Evolutionary conservation across 2,888 invertebrate species (phyloP).

Genomic region (Trichacis sp.): DNA sequence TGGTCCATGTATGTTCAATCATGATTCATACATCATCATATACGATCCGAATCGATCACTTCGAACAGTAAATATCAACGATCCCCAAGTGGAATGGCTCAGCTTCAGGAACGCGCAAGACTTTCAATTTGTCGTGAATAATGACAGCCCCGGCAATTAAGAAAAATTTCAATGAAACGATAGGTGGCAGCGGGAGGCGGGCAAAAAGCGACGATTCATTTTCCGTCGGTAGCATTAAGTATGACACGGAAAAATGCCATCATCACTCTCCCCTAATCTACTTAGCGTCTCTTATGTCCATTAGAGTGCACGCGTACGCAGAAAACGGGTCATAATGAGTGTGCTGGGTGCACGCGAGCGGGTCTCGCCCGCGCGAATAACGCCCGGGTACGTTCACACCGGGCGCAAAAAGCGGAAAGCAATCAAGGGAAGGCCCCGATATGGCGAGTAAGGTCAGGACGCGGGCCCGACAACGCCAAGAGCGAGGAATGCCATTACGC

Average conservation of each 20-base stretch:
- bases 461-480: conserved; percentile 53
- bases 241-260: conserved; percentile 24
- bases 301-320: conserved; percentile 44
- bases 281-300: conserved; percentile 51
- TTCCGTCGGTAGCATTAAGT: not conserved
- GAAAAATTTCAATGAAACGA: not conserved
- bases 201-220: no score
- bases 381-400: conserved; percentile 38
- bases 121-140: not conserved
- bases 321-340: conserved; percentile 37
- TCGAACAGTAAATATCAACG: no score
- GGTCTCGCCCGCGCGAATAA: no score
- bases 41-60: no score
- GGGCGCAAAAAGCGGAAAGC: conserved; percentile 61
- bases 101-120: not conserved
- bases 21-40: no score
- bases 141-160: not conserved
- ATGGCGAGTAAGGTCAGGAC: conserved; percentile 65
- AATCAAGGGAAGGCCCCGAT: conserved; percentile 60
- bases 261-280: conserved; percentile 48
- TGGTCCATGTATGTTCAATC: no score
- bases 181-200: not conserved
- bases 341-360: conserved; percentile 13
- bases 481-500: conserved; percentile 63
- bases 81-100: no score